phyloP scores from a whole-genome alignment of 53 echinoderm and acorn worm genomes.

The Stichopus horrens region DNA sequence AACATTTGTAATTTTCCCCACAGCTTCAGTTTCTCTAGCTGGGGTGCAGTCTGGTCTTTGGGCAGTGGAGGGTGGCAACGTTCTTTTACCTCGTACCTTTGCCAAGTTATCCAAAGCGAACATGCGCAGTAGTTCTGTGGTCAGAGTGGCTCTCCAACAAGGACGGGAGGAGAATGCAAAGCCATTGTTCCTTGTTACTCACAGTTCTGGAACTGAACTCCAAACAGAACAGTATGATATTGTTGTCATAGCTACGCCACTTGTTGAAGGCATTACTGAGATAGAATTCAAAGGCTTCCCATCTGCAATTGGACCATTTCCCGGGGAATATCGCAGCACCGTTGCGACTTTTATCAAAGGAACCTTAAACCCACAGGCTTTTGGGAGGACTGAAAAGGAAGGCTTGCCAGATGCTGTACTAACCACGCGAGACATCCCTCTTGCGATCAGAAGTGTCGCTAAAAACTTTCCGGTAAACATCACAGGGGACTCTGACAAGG shows the following conservation, averaged over 20 bases:
- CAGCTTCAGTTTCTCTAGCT: conserved; percentile 85
- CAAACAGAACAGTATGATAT: conserved; percentile 67
- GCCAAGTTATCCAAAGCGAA: conserved; percentile 64
- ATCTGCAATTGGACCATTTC: conserved; percentile 53
- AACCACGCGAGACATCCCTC: conserved; percentile 71
- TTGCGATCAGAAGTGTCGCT: conserved; percentile 62
- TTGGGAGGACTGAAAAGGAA: conserved; percentile 50
- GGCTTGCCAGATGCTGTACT: conserved; percentile 58
- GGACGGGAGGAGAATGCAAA: conserved; percentile 14
- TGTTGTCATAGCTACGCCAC: conserved; percentile 77
- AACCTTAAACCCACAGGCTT: conserved; percentile 59
- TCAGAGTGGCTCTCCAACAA: conserved; percentile 35
- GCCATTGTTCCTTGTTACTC: conserved; percentile 29
- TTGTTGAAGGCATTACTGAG: conserved; percentile 52
- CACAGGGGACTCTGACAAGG: conserved; percentile 20
- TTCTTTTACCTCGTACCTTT: conserved; percentile 62
- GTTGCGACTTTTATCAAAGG: conserved; percentile 77
- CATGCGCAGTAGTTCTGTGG: conserved; percentile 51
- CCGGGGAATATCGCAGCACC: conserved; percentile 75
- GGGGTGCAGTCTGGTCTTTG: conserved; percentile 89
- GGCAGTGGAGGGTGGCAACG: conserved; percentile 85
- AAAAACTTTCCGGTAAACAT: conserved; percentile 73
- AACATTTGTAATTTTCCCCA: neutral
- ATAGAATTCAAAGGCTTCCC: conserved; percentile 66
- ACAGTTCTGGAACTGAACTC: neutral